Percentiles rank a stretch among this genome's conserved stretches.
Conservation (phyloP, 2,888 invertebrate genomes). For the Scaptomyza cyrtandrae region DNA sequence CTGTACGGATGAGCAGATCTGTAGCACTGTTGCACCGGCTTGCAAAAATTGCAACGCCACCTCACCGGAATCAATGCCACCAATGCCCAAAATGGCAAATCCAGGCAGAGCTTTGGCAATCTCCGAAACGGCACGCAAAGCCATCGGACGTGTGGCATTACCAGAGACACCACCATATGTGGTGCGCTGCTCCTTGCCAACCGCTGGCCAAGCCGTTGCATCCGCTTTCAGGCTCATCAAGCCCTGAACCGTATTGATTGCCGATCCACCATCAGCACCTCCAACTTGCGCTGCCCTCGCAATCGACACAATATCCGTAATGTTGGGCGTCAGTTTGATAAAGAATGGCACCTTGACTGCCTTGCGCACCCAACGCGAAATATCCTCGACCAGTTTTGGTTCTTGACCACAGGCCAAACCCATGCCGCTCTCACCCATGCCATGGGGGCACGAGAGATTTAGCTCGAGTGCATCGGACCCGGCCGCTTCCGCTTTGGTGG, state of each 20-base stretch:
- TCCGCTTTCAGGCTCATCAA: constrained; percentile 94
- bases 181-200: constrained; percentile 91
- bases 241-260: constrained; percentile 98
- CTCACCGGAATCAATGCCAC: constrained; percentile 98
- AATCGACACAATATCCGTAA: constrained; percentile 95
- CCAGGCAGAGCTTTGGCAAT: constrained; percentile 93
- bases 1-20: constrained; percentile 98
- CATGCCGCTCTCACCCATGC: constrained; percentile 99
- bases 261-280: constrained; percentile 96
- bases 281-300: constrained; percentile 96
- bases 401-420: constrained; percentile 99
- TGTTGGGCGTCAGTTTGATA: constrained; percentile 98
- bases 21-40: constrained; percentile 96
- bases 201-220: constrained; percentile 95
- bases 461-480: constrained; percentile 98
- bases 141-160: constrained; percentile 97
- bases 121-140: constrained; percentile 94
- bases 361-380: constrained; percentile 94
- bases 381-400: constrained; percentile 93
- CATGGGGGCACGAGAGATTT: constrained; percentile 99
- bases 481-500: constrained; percentile 90
- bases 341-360: constrained; percentile 97
- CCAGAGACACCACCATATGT: constrained; percentile 98
- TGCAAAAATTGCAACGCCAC: constrained; percentile 96
- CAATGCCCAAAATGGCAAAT: constrained; percentile 97